These are phyloP conservation scores for Dilophus febrilis DNA, from an alignment of 2,888 invertebrate genomes.

Conservation along the genomic window DNA sequence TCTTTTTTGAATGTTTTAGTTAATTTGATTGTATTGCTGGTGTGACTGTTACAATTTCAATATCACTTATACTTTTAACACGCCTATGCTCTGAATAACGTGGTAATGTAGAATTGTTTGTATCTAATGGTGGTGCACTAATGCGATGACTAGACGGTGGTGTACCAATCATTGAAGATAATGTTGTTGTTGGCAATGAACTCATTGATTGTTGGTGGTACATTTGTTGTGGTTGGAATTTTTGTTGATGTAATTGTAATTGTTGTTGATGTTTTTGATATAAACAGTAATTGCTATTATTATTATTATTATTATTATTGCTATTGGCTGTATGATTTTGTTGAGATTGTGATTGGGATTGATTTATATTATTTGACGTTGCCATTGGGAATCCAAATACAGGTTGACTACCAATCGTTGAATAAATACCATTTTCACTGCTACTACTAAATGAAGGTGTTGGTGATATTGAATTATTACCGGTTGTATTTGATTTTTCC, in stretches of 20 bases:
- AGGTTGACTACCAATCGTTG: slow-evolving; percentile 26
- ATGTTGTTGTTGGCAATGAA: not conserved
- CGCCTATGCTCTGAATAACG: slow-evolving; percentile 26
- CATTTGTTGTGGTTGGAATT: not conserved
- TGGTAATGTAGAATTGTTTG: slow-evolving; percentile 16
- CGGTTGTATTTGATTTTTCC: slow-evolving; percentile 21
- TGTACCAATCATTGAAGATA: no score
- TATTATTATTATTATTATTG: no score
- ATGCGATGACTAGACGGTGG: slow-evolving; percentile 26
- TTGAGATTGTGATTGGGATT: slow-evolving; percentile 8
- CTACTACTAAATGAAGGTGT: slow-evolving; percentile 32
- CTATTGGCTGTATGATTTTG: not conserved
- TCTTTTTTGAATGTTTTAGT: no score
- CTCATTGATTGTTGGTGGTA: not conserved
- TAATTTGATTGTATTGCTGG: slow-evolving; percentile 9
- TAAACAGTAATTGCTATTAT: no score
- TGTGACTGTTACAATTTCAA: slow-evolving; percentile 21
- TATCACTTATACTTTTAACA: slow-evolving; percentile 30
- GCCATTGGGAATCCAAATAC: not conserved
- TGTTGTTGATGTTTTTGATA: slow-evolving; percentile 9
- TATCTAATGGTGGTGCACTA: slow-evolving; percentile 24
- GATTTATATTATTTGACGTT: no score
- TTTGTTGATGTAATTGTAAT: slow-evolving; percentile 25
- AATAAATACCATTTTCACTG: slow-evolving; percentile 30
- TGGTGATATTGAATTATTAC: slow-evolving; percentile 31